Evolutionary conservation across 2,888 invertebrate genomes (phyloP).

Genomic region (Blastobasis lacticolella): DNA sequence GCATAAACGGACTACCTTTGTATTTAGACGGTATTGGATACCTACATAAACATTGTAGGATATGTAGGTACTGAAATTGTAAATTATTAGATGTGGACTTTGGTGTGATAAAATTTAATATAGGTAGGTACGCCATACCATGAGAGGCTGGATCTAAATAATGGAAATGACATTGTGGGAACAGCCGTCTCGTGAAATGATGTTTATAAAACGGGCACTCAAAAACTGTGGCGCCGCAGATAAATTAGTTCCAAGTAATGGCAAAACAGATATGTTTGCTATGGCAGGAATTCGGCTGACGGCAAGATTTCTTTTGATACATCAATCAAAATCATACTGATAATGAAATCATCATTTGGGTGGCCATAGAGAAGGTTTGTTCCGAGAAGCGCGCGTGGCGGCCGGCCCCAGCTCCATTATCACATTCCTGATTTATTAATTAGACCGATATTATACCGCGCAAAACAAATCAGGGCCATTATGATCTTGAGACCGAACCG

Average conservation of each 20-base stretch:
- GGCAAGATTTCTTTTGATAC: constrained; percentile 62
- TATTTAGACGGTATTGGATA: too few relatives aligned
- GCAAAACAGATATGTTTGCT: constrained; percentile 61
- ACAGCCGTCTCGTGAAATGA: neutral
- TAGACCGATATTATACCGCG: constrained; percentile 21
- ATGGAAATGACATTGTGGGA: neutral
- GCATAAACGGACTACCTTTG: constrained; percentile 10
- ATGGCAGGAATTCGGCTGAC: constrained; percentile 63
- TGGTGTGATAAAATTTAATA: too few relatives aligned
- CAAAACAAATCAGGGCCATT: too few relatives aligned
- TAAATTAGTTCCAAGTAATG: constrained; percentile 71
- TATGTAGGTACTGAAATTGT: too few relatives aligned
- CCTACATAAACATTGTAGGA: too few relatives aligned
- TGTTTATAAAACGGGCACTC: constrained; percentile 17
- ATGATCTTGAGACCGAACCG: too few relatives aligned
- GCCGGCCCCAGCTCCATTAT: constrained; percentile 48
- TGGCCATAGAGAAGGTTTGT: constrained; percentile 67
- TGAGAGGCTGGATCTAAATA: too few relatives aligned
- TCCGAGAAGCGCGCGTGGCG: constrained; percentile 41
- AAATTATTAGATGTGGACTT: too few relatives aligned
- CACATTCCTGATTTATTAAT: constrained; percentile 74
- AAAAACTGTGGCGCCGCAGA: constrained; percentile 68
- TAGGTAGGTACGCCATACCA: too few relatives aligned
- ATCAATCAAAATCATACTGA: constrained; percentile 75
- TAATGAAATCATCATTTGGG: constrained; percentile 75